These are phyloP conservation scores for Drosophila tanythrix DNA, from an alignment of 2,888 invertebrate genomes.

Conservation along the genomic window DNA sequence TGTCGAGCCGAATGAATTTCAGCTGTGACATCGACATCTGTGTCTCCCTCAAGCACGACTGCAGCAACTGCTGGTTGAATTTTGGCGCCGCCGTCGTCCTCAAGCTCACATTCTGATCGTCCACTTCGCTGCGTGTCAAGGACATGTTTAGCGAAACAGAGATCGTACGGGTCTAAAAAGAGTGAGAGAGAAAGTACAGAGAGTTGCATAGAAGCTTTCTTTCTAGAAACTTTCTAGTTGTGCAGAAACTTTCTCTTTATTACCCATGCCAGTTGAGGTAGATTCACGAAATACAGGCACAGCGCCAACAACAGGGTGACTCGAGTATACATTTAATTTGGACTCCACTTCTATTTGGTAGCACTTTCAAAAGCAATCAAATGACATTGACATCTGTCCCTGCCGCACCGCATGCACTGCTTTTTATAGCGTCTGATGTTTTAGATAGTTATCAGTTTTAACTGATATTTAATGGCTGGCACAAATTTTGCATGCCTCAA, in stretches of 20 bases:
- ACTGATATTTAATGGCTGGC: conserved; percentile 49
- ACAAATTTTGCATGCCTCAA: conserved; percentile 46
- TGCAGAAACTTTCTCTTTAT: background rate
- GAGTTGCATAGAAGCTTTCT: background rate
- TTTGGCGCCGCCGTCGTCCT: conserved; percentile 3
- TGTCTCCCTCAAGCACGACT: conserved; percentile 75
- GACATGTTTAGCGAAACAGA: conserved; percentile 75
- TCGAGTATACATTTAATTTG: conserved; percentile 42
- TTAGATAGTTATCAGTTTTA: background rate
- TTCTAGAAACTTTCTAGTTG: background rate
- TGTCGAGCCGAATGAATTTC: conserved; percentile 68
- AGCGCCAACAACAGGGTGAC: conserved; percentile 28
- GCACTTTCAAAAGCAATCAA: conserved; percentile 3
- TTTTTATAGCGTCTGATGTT: conserved; percentile 47
- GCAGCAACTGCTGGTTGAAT: conserved; percentile 65
- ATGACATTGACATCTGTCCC: conserved; percentile 10
- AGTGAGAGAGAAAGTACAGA: background rate
- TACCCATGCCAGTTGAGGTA: conserved; percentile 59
- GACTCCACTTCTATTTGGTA: background rate
- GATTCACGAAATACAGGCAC: conserved; percentile 40
- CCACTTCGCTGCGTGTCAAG: conserved; percentile 59
- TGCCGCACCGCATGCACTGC: background rate
- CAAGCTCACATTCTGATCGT: conserved; percentile 35
- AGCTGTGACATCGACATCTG: conserved; percentile 80
- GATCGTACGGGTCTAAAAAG: conserved; percentile 60